phyloP scores from a whole-genome alignment of 2,797 vertebrate genomes.

The Vipera ursinii region DNA sequence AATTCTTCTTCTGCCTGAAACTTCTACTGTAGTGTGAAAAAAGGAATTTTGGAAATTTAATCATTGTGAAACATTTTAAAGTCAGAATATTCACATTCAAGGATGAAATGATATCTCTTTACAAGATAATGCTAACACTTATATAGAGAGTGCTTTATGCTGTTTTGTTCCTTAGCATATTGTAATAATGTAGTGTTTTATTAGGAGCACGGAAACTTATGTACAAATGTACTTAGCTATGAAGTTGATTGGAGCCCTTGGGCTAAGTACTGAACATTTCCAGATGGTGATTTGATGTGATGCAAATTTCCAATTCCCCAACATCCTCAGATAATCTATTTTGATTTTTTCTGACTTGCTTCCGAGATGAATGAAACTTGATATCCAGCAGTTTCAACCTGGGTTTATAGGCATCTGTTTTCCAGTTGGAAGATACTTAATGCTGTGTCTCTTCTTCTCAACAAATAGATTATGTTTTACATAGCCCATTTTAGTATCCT shows the following conservation, averaged over 20 bases:
- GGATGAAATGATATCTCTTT: not conserved
- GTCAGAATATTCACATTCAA: not conserved
- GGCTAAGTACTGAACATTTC: not conserved
- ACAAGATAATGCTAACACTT: not conserved
- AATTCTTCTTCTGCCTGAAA: not conserved
- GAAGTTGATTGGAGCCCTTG: not conserved
- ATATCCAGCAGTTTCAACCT: not conserved
- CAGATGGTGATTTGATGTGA: not conserved
- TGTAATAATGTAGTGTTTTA: not conserved
- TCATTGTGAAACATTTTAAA: not conserved
- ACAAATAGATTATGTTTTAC: not conserved
- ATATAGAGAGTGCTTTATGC: not conserved
- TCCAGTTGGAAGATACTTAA: not conserved
- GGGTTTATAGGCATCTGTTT: not conserved
- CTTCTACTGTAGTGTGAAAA: not conserved
- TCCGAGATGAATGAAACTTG: not conserved
- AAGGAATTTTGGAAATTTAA: not conserved
- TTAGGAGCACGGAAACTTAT: not conserved
- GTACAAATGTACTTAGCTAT: not conserved
- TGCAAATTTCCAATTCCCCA: slow-evolving; percentile 1
- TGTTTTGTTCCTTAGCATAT: not conserved
- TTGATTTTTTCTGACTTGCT: not conserved
- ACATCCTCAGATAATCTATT: not conserved
- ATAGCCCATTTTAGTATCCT: not conserved
- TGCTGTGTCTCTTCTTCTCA: not conserved